phyloP scores from a whole-genome alignment of 2,888 invertebrate genomes.

The Eumerus sabulonum region DNA sequence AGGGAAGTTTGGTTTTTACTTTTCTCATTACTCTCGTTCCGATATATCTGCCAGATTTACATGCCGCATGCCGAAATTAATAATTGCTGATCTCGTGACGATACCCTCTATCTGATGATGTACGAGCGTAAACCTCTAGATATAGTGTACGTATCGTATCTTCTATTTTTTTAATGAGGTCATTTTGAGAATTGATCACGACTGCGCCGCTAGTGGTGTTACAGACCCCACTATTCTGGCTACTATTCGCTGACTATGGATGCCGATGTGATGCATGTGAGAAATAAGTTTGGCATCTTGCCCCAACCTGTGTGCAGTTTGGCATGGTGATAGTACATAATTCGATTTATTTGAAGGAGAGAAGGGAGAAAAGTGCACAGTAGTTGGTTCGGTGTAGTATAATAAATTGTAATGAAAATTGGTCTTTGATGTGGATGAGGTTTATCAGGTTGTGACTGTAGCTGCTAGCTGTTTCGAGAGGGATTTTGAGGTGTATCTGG shows the following conservation, averaged over 20 bases:
- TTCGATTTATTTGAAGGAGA: not conserved
- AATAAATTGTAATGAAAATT: slow-evolving; percentile 31
- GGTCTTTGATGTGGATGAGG: slow-evolving; percentile 5
- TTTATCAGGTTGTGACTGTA: no score
- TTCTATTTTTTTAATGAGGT: slow-evolving; percentile 30
- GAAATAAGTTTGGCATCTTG: slow-evolving; percentile 60
- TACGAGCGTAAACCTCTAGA: no score
- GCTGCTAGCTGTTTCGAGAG: no score
- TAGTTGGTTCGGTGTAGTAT: slow-evolving; percentile 9
- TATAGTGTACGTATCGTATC: no score
- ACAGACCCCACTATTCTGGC: slow-evolving; percentile 8
- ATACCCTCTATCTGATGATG: slow-evolving; percentile 1
- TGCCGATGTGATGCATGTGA: slow-evolving; percentile 13
- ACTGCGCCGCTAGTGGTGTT: slow-evolving; percentile 17
- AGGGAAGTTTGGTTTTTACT: not conserved
- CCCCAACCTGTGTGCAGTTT: slow-evolving; percentile 28
- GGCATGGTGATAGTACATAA: not conserved
- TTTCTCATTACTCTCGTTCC: not conserved
- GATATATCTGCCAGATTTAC: not conserved
- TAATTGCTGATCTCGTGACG: slow-evolving; percentile 35
- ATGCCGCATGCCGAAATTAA: not conserved
- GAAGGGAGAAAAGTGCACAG: slow-evolving; percentile 1
- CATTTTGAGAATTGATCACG: slow-evolving; percentile 27
- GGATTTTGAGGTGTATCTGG: not conserved
- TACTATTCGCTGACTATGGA: not conserved